Base-by-base conservation (phyloP, 1,140 invertebrate species). In the Trachelipus rathkii region DNA sequence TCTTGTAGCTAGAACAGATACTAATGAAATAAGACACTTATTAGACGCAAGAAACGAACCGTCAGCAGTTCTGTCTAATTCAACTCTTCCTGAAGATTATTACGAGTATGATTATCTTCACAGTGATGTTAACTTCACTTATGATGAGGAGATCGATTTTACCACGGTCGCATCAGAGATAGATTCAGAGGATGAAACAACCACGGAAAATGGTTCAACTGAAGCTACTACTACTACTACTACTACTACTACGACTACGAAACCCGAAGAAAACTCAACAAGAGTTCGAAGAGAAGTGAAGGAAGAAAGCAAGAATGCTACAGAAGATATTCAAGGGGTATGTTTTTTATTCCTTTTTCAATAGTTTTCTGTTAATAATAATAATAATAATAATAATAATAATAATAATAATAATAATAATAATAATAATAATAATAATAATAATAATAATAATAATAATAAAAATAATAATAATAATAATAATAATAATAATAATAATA, bases 291-390 rank as follows among this genome's bases (percentile, higher is more conserved):
- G 50, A 60, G 19, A 60, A 15, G 19, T 19, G 1, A 13, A 60
- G 8, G 50, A 60, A 60, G 19, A 60, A 60, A 19, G 1, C 11
- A 60, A 60, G 50, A 60, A 60, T 19, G 4, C 50, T 60, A 60
- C 50, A 4, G 19, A 15, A 60, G 73, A 68, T 67, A 24, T 75
- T 67, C 73, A 75, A 21, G 73, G 73, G 45, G 73, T 75, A 68
- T 33, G 73, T 67, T 23, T 68, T 71, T 71, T 15, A 9, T 44
- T 44, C 13, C 9, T 33, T 23, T 15, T 24, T 71, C 9, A 7
- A 33, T 33, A 33, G 33, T 33, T 33, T 3, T 6, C 33, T 33
- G 33, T 1, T 33, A 1, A 33, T 33, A 33, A 33, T 3, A 33
- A 3, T 1, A 33, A 33, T 33, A 33, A 33, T 33, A 33, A 33